A percentile compares a stretch with the other conserved stretches of the same genome.
Conservation (phyloP, 1,140 invertebrate genomes). For the Drosophila pseudoananassae region DNA sequence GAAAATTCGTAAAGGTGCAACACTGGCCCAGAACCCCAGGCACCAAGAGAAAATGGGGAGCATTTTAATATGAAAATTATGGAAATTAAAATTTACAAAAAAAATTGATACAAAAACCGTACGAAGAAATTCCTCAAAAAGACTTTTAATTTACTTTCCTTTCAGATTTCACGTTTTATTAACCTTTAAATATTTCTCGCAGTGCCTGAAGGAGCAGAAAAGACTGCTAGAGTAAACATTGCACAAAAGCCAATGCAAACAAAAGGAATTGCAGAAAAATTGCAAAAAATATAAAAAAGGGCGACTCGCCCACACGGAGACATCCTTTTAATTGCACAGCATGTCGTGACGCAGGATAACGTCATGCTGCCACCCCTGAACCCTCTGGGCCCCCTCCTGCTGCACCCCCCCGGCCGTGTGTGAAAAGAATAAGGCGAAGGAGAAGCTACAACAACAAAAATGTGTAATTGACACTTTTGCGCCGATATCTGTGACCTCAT, state of each 20-base stretch:
- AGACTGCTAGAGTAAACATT: slow-evolving; percentile 2
- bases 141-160: too few species aligned
- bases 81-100: too few species aligned
- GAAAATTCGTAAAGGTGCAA: slow-evolving; percentile 5
- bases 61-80: neutral
- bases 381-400: neutral
- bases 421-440: slow-evolving; percentile 32
- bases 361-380: slow-evolving; percentile 7
- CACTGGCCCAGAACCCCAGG: neutral
- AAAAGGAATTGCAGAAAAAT: slow-evolving; percentile 41
- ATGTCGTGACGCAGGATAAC: slow-evolving; percentile 21
- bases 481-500: slow-evolving; percentile 79
- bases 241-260: slow-evolving; percentile 30
- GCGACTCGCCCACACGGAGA: slow-evolving; percentile 14
- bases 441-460: slow-evolving; percentile 39
- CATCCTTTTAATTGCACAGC: slow-evolving; percentile 57
- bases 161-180: too few species aligned
- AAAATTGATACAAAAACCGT: too few species aligned
- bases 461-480: slow-evolving; percentile 77
- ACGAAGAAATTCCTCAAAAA: too few species aligned
- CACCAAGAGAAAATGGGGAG: slow-evolving; percentile 7
- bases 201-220: slow-evolving; percentile 6
- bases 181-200: slow-evolving; percentile 3
- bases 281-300: slow-evolving; percentile 5
- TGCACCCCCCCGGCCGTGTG: slow-evolving; percentile 3